phyloP scores from a whole-genome alignment of 2,888 invertebrate genomes.

The Mesochorus sp. region DNA sequence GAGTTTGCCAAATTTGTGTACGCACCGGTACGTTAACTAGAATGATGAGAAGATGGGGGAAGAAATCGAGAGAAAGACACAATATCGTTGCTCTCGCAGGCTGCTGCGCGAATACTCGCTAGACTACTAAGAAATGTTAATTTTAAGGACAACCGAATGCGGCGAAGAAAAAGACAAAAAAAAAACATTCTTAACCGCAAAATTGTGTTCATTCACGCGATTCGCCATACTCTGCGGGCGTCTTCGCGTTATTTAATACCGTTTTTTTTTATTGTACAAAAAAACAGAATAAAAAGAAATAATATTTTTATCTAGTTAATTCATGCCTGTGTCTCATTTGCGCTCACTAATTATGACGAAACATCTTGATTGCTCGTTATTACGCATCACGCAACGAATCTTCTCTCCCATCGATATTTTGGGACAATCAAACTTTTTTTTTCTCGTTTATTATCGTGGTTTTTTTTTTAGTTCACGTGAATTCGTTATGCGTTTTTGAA shows the following conservation, averaged over 20 bases:
- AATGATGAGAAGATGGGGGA: background rate
- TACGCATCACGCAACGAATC: background rate
- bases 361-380: background rate
- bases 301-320: slow-evolving; percentile 62
- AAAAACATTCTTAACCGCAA: slow-evolving; percentile 64
- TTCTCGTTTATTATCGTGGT: too few species aligned
- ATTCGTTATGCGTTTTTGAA: too few species aligned
- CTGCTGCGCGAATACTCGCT: slow-evolving; percentile 61
- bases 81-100: background rate
- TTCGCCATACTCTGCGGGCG: slow-evolving; percentile 57
- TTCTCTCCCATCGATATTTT: too few species aligned
- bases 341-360: background rate
- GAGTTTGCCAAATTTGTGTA: background rate
- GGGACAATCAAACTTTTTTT: too few species aligned
- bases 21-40: background rate
- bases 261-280: slow-evolving; percentile 67
- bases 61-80: background rate
- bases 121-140: slow-evolving; percentile 46
- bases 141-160: slow-evolving; percentile 58
- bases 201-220: slow-evolving; percentile 76
- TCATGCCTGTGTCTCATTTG: background rate
- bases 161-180: slow-evolving; percentile 15
- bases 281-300: slow-evolving; percentile 62
- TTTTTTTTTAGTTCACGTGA: too few species aligned
- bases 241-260: slow-evolving; percentile 69